Evolutionary conservation across 2,888 invertebrate species (phyloP).

Genomic region (Eilema griseolum): DNA sequence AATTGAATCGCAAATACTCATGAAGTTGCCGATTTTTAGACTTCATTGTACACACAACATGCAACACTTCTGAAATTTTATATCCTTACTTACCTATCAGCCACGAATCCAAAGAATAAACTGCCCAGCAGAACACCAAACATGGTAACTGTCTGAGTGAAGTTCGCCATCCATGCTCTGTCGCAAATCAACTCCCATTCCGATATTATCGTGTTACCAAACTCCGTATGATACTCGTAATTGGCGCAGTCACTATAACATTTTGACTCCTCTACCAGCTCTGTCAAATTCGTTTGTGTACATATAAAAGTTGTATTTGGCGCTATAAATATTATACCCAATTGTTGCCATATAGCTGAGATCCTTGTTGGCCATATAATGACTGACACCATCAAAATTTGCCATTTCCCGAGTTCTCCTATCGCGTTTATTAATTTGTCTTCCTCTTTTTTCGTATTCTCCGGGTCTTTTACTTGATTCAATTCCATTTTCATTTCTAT

Average conservation of each 20-base stretch:
- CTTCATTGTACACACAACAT: background rate
- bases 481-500: constrained; percentile 12
- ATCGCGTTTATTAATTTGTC: constrained; percentile 58
- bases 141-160: constrained; percentile 91
- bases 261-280: constrained; percentile 62
- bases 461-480: constrained; percentile 8
- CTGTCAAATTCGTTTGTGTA: constrained; percentile 59
- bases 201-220: constrained; percentile 89
- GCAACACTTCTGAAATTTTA: background rate
- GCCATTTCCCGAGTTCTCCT: constrained; percentile 89
- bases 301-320: constrained; percentile 86
- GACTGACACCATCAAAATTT: constrained; percentile 85
- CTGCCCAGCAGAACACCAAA: constrained; percentile 90
- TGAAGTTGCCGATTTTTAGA: background rate
- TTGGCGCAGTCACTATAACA: constrained; percentile 84
- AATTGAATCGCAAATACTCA: background rate
- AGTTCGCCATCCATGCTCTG: constrained; percentile 86
- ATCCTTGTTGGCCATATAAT: constrained; percentile 88
- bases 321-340: constrained; percentile 90
- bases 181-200: constrained; percentile 91
- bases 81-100: constrained; percentile 88
- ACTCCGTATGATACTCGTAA: constrained; percentile 87
- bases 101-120: constrained; percentile 89
- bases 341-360: constrained; percentile 90
- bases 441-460: constrained; percentile 25